Percentiles rank a stretch among this genome's conserved stretches.
These are phyloP conservation scores for Teleiodes luculella DNA, from an alignment of 2,888 invertebrate species.

Conservation along the genomic window DNA sequence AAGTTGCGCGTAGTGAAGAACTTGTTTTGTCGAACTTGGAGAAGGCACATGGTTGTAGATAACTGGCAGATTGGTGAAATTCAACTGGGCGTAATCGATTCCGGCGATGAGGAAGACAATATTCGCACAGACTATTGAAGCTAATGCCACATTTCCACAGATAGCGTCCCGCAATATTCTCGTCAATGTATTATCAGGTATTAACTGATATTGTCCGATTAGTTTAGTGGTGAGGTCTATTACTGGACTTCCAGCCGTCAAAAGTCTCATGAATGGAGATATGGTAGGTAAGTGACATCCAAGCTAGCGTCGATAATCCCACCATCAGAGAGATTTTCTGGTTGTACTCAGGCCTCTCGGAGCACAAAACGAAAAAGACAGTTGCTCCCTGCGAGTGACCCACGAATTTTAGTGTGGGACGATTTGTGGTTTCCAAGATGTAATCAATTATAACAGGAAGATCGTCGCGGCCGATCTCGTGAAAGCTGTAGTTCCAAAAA, in stretches of 20 bases:
- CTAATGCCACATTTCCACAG: conserved; percentile 61
- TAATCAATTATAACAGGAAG: conserved; percentile 89
- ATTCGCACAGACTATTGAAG: conserved; percentile 75
- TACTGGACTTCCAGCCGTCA: conserved; percentile 41
- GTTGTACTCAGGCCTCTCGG: conserved; percentile 75
- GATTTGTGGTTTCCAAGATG: conserved; percentile 72
- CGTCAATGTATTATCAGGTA: conserved; percentile 77
- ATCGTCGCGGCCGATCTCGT: conserved; percentile 88
- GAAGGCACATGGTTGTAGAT: conserved; percentile 74
- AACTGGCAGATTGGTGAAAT: conserved; percentile 77
- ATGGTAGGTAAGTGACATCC: conserved; percentile 55
- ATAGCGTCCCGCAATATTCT: conserved; percentile 57
- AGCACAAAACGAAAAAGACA: conserved; percentile 76
- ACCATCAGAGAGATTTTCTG: conserved; percentile 73
- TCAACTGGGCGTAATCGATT: conserved; percentile 75
- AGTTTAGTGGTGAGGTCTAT: conserved; percentile 36
- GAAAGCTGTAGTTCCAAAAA: conserved; percentile 87
- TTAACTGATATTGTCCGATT: conserved; percentile 80
- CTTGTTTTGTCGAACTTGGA: conserved; percentile 74
- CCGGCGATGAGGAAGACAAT: conserved; percentile 80
- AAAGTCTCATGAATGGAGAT: conserved; percentile 49
- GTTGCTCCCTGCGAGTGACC: conserved; percentile 86
- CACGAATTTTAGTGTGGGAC: conserved; percentile 78
- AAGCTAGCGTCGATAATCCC: conserved; percentile 79
- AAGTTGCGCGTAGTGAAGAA: conserved; percentile 75